Evolutionary conservation across 1,140 invertebrate species (phyloP).

Genomic region (Pachypsylla venusta): DNA sequence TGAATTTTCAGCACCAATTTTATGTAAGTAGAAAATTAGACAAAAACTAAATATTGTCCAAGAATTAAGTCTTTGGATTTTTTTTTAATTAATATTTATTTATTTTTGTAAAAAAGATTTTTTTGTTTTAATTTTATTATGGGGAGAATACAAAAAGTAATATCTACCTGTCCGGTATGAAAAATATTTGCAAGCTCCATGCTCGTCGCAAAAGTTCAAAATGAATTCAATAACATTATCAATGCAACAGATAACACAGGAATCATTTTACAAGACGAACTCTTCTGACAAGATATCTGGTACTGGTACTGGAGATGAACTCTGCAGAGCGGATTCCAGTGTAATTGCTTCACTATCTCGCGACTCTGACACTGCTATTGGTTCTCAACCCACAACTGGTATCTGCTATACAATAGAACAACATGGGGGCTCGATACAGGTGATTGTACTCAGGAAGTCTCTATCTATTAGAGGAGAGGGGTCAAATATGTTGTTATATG

Average conservation of each 20-base stretch:
- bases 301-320: too few species aligned
- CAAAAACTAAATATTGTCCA: too few species aligned
- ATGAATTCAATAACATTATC: too few species aligned
- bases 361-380: too few species aligned
- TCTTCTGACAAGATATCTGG: too few species aligned
- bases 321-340: neutral
- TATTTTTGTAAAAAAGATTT: neutral
- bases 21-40: neutral
- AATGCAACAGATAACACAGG: too few species aligned
- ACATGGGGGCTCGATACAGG: neutral
- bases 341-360: constrained; percentile 4
- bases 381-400: neutral
- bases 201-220: too few species aligned
- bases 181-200: constrained; percentile 77
- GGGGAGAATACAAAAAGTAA: too few species aligned
- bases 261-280: too few species aligned
- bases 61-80: too few species aligned
- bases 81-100: neutral
- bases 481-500: neutral
- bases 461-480: neutral
- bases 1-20: constrained; percentile 6
- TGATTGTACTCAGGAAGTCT: constrained; percentile 8
- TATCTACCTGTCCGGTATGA: constrained; percentile 76
- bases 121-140: neutral
- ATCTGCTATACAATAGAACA: too few species aligned